phyloP scores from a whole-genome alignment of 2,888 invertebrate species.

The Pantelozetes paolii region DNA sequence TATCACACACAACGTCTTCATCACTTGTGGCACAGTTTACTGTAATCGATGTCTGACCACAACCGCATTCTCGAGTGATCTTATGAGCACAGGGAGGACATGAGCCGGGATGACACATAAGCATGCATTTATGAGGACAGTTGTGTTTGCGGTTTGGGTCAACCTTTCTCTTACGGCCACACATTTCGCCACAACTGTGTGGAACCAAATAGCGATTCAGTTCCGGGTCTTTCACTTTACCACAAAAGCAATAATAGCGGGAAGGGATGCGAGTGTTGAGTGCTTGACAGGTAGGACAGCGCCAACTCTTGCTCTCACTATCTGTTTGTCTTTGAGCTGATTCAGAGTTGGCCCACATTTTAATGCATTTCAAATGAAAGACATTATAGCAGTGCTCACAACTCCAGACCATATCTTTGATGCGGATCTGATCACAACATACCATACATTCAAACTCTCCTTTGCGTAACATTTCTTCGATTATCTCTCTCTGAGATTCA shows the following conservation, averaged over 20 bases:
- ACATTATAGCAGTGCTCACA: constrained; percentile 88
- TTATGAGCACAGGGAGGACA: constrained; percentile 62
- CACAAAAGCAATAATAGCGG: constrained; percentile 86
- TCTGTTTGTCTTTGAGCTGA: not conserved
- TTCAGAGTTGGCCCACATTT: constrained; percentile 66
- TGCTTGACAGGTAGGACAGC: constrained; percentile 93
- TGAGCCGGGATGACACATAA: constrained; percentile 89
- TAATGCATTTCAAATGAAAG: constrained; percentile 81
- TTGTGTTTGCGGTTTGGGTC: constrained; percentile 52
- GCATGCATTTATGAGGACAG: constrained; percentile 62
- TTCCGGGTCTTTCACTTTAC: constrained; percentile 69
- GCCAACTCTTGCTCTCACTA: constrained; percentile 60
- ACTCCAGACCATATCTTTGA: constrained; percentile 79
- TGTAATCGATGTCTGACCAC: constrained; percentile 66
- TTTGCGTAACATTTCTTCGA: constrained; percentile 40
- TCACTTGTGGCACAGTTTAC: constrained; percentile 57
- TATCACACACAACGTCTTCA: constrained; percentile 60
- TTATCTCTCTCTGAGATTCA: constrained; percentile 41
- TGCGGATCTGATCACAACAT: constrained; percentile 80
- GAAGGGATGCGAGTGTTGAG: constrained; percentile 67
- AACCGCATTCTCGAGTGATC: constrained; percentile 65
- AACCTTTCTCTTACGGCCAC: constrained; percentile 60
- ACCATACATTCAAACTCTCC: constrained; percentile 73
- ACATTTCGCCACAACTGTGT: constrained; percentile 86
- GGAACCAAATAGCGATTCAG: constrained; percentile 72